Evolutionary conservation across 2,888 invertebrate genomes (phyloP).

Genomic region (Patella ulyssiponensis): DNA sequence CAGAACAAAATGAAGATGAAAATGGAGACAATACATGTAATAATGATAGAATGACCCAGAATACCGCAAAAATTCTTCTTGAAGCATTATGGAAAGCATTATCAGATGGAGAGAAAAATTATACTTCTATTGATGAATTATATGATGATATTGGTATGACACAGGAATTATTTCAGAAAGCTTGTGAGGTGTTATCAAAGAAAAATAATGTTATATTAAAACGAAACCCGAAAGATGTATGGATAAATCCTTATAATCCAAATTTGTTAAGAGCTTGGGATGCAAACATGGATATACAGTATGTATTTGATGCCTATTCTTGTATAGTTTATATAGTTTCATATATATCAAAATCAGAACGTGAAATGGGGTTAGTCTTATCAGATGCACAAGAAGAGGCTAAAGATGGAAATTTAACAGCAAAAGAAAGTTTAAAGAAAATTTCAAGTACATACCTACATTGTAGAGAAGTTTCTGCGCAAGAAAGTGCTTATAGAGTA

Average conservation of each 20-base stretch:
- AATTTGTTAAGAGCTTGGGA: conserved; percentile 28
- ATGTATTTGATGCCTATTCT: conserved; percentile 31
- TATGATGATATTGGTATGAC: neutral
- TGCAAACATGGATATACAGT: conserved; percentile 34
- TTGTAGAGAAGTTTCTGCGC: conserved; percentile 34
- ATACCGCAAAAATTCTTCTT: neutral
- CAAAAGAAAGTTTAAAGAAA: conserved; percentile 25
- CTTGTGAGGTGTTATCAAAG: neutral
- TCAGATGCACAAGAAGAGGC: conserved; percentile 30
- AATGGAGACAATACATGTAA: neutral
- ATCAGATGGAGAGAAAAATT: neutral
- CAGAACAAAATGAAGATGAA: conserved; percentile 1
- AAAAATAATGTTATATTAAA: conserved; percentile 6
- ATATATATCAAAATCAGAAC: conserved; percentile 45
- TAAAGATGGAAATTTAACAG: conserved; percentile 26
- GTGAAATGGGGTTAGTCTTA: conserved; percentile 30
- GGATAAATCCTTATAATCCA: conserved; percentile 24
- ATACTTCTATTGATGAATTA: conserved; percentile 9
- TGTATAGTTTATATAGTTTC: conserved; percentile 48
- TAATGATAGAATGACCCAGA: neutral
- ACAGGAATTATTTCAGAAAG: conserved; percentile 13
- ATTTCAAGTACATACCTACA: conserved; percentile 28
- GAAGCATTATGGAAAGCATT: conserved; percentile 12
- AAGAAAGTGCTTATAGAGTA: conserved; percentile 35
- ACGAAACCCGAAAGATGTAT: neutral